Evolutionary conservation across 53 echinoderm and acorn worm genomes (phyloP), one percentile per base, ranked within the genome.

Genomic region (Echinarachnius parma): DNA sequence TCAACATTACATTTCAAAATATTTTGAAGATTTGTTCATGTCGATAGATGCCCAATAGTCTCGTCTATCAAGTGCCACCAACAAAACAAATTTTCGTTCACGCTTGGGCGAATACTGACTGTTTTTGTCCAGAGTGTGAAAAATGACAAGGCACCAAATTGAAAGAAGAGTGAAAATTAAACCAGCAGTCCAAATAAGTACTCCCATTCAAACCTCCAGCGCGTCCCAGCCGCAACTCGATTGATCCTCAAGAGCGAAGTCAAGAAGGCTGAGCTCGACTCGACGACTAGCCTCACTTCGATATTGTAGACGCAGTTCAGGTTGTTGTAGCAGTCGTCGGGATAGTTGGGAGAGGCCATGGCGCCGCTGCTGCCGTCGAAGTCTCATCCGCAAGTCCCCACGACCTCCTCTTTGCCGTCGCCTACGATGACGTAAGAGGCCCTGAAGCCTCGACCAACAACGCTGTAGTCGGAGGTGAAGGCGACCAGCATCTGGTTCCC

Each of bases 381-480:
- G 46, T 31, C 58, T 59, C 80, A 69, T 22, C 80, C 80, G 27
- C 80, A 80, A 26, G 69, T 32, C 11, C 69, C 70, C 45, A 32
- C 34, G 32, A n/a, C n/a, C n/a, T n/a, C n/a, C n/a, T n/a, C n/a
- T n/a, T n/a, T n/a, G n/a, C n/a, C n/a, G n/a, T n/a, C n/a, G n/a
- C 28, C 57, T 21, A 27, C 15, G 75, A 82, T 75, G 45, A 60
- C 37, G 16, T 79, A 79, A 27, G 63, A 35, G 16, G 79, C 85
- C 28, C 47, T 60, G 58, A 84, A 84, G 21, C 85, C 85, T 28
- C 79, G 44, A 31, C 37, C 20, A 31, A 74, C 80, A 13, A 84
- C 58, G 50, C 78, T 78, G 34, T 46, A 62, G 34, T 84, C 85
- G 23, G 79, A 70, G 56, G 54, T 72, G 55, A 84, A 80, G 32